Evolutionary conservation across 2,113 vertebrate species (phyloP), one percentile per base, ranked within the genome.

Genomic region (Toxotes chatareus): DNA sequence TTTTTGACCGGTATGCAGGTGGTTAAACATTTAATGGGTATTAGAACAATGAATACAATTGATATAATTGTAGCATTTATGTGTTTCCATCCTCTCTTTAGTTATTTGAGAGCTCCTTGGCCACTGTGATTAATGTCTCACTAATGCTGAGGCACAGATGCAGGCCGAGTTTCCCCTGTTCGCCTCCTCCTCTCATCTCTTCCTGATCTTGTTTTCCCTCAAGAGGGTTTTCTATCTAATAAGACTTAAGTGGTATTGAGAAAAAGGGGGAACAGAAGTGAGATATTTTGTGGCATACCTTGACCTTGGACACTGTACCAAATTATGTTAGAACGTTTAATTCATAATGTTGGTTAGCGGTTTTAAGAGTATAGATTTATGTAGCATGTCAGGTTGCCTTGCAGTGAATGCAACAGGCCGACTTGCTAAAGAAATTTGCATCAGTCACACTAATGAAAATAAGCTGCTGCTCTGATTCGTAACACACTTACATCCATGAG

Each of bases 171-270:
- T 72, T 16, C 32, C 19, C 36, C 51, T 1, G 21, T 61, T 78
- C 72, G 34, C 63, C 68, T 79, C 59, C 44, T 53, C 32, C 62
- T 63, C 63, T 86, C 57, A 78, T 85, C 53, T 61, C 31, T n/a
- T 75, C 56, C 74, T 34, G 51, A 75, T 79, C 80, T 77, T 9
- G 23, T 86, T 88, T 82, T 60, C 73, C 60, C 82, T 73, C 76
- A 63, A 79, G 72, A 83, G 72, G 79, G 23, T 85, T 86, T 27
- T 44, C 53, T 19, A 36, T 57, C 60, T 75, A 76, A 80, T 47
- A 66, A n/a, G 51, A 46, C 61, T 4, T 71, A 27, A 84, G 49
- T 72, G 42, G 42, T 62, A 4, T 34, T 46, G 66, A 76, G 53
- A 79, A 44, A 44, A 6, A 46, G 7, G 17, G 12, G 36, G 23